Evolutionary conservation across 2,888 invertebrate genomes (phyloP).

Genomic region (Crioceris asparagi): DNA sequence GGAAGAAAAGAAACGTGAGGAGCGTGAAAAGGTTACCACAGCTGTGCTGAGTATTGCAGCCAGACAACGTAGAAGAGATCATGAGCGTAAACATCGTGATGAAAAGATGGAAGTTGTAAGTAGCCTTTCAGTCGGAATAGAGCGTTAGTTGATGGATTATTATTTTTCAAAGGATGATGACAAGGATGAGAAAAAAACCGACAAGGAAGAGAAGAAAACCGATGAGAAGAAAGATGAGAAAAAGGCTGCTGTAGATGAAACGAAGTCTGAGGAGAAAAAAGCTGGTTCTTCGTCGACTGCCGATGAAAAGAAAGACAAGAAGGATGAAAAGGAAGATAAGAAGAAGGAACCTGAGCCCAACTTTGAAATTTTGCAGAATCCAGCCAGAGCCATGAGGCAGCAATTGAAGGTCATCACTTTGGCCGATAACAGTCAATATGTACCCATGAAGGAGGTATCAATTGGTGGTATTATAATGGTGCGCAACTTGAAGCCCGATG

Average conservation of each 20-base stretch:
- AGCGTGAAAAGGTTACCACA: constrained; percentile 94
- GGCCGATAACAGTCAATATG: constrained; percentile 71
- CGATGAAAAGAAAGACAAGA: constrained; percentile 34
- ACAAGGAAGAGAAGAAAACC: constrained; percentile 43
- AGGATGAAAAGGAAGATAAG: constrained; percentile 44
- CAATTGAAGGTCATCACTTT: constrained; percentile 72
- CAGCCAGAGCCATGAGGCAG: constrained; percentile 87
- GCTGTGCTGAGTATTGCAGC: constrained; percentile 96
- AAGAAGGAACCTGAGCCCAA: constrained; percentile 84
- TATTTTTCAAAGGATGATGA: constrained; percentile 19
- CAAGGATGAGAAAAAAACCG: constrained; percentile 44
- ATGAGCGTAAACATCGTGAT: constrained; percentile 45
- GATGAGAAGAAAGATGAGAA: constrained; percentile 33
- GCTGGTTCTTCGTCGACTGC: constrained; percentile 22
- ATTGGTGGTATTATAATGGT: constrained; percentile 97
- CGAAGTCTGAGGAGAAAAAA: constrained; percentile 37
- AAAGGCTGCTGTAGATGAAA: constrained; percentile 31
- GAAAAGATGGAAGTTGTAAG: constrained; percentile 83
- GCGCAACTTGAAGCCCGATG: constrained; percentile 67
- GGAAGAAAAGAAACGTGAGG: constrained; percentile 97
- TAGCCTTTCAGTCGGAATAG: constrained; percentile 7
- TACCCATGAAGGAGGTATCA: constrained; percentile 80
- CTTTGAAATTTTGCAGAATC: constrained; percentile 88
- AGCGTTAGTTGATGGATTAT: neutral
- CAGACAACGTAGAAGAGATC: constrained; percentile 77